Conservation (phyloP, 64 coral and sea anemone genomes). For the Porites australiensis region DNA sequence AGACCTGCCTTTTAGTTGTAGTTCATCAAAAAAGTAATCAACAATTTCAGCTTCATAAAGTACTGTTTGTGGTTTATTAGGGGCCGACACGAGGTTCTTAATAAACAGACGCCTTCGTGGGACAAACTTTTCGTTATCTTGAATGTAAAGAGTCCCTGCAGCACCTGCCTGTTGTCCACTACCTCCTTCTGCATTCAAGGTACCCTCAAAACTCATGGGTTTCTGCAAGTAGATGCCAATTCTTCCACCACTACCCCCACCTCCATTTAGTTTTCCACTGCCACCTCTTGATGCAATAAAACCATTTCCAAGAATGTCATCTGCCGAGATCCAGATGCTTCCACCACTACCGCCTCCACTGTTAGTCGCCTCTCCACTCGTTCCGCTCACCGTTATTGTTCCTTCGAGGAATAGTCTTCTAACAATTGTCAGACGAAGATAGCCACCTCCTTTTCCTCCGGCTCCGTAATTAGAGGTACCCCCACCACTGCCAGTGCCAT, state of each 20-base stretch:
- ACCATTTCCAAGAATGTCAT: constrained; percentile 79
- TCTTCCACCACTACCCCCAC: constrained; percentile 96
- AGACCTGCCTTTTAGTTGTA: constrained; percentile 74
- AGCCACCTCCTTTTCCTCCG: constrained; percentile 88
- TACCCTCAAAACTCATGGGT: constrained; percentile 83
- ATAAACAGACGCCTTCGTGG: constrained; percentile 73
- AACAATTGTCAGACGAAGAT: constrained; percentile 76
- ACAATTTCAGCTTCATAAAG: constrained; percentile 59
- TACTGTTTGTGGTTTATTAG: constrained; percentile 73
- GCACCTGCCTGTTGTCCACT: constrained; percentile 78
- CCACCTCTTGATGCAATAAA: constrained; percentile 78
- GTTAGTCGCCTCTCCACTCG: constrained; percentile 27
- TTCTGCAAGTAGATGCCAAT: constrained; percentile 79
- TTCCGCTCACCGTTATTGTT: constrained; percentile 69
- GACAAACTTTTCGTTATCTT: constrained; percentile 81
- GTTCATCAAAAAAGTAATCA: constrained; percentile 76
- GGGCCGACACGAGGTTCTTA: constrained; percentile 43
- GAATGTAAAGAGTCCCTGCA: constrained; percentile 92
- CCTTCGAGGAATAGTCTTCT: constrained; percentile 77
- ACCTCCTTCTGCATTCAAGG: constrained; percentile 76
- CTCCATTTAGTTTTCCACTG: constrained; percentile 76
- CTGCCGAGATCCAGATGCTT: constrained; percentile 82
- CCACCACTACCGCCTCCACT: constrained; percentile 97
- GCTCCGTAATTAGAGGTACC: constrained; percentile 61
- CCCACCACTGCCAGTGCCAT: constrained; percentile 91